Conservation (phyloP, 2,113 vertebrate genomes). For the Pheucticus melanocephalus region DNA sequence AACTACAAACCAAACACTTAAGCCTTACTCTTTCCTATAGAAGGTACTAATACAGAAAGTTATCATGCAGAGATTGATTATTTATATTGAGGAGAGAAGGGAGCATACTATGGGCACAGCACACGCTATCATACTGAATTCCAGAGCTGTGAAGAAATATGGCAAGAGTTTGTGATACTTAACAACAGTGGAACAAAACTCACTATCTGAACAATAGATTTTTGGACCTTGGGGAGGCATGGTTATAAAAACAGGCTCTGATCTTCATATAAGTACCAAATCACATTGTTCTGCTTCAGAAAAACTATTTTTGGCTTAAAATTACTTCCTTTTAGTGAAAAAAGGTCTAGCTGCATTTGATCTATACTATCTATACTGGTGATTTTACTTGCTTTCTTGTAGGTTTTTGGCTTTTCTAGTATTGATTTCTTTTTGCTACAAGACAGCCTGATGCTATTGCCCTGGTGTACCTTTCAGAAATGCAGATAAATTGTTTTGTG, state of each 20-base stretch:
- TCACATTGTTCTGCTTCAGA: neutral
- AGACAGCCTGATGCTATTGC: neutral
- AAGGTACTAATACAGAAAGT: neutral
- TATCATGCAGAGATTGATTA: neutral
- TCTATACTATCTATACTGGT: neutral
- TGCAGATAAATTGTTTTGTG: neutral
- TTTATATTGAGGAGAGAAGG: neutral
- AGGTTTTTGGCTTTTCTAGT: neutral
- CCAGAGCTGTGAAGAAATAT: neutral
- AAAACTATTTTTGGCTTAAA: neutral
- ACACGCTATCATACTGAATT: neutral
- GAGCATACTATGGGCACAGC: neutral
- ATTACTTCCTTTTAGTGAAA: neutral
- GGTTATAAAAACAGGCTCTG: neutral
- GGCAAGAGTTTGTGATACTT: neutral
- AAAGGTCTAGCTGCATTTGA: neutral
- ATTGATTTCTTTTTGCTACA: neutral
- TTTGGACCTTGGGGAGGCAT: neutral
- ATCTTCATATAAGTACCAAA: neutral
- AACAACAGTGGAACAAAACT: neutral
- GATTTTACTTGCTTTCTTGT: neutral
- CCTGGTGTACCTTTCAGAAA: neutral
- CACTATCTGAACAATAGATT: neutral
- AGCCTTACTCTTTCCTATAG: neutral
- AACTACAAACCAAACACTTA: slow-evolving; percentile 12